These are phyloP conservation scores for Bombus pyrosoma DNA, from an alignment of 1,140 invertebrate species.

Conservation along the genomic window DNA sequence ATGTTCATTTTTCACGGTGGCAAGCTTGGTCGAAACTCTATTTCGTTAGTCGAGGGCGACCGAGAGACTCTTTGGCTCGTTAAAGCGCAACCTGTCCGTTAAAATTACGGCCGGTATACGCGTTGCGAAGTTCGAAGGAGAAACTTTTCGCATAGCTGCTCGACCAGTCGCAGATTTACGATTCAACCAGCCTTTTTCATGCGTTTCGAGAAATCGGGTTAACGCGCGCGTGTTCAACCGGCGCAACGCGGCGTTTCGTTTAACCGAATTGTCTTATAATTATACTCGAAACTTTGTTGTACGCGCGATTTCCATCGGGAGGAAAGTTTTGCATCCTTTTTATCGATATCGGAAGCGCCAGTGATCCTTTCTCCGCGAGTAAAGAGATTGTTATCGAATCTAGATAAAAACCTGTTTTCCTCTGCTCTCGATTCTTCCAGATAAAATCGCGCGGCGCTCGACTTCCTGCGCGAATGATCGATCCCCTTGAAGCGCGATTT, in stretches of 20 bases:
- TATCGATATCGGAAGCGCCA: not conserved
- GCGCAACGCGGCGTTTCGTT: no score
- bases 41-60: no score
- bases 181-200: not conserved
- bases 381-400: not conserved
- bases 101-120: no score
- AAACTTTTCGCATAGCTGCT: slow-evolving; percentile 26
- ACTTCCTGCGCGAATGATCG: not conserved
- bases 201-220: slow-evolving; percentile 35
- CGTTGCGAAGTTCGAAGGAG: slow-evolving; percentile 23
- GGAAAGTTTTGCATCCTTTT: slow-evolving; percentile 12
- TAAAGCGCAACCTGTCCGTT: no score
- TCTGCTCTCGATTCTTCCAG: not conserved
- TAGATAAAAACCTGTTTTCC: not conserved
- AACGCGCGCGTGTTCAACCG: slow-evolving; percentile 8
- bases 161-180: slow-evolving; percentile 11
- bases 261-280: not conserved
- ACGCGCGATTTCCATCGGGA: slow-evolving; percentile 22
- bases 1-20: not conserved
- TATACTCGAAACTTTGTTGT: not conserved
- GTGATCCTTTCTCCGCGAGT: not conserved
- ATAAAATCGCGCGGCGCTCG: not conserved
- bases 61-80: no score
- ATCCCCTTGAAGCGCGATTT: no score
- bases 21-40: no score